Conservation (phyloP, 2,113 vertebrate genomes). For the Dascyllus trimaculatus region DNA sequence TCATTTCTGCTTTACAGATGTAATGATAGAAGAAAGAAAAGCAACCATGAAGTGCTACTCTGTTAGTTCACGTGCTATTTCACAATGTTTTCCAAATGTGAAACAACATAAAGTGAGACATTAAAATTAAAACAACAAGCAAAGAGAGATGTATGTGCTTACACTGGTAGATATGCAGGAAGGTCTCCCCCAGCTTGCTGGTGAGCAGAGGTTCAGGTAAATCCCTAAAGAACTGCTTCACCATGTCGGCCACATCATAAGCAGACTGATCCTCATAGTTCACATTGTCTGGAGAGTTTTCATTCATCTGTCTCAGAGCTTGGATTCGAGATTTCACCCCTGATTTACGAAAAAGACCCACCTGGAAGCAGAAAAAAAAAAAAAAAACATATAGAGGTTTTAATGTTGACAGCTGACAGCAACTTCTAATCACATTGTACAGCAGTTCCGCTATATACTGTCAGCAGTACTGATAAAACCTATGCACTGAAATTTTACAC, state of each 20-base stretch:
- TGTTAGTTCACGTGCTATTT: no score
- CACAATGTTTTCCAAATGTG: no score
- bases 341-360: conserved; percentile 97
- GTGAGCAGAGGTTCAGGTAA: conserved; percentile 96
- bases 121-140: no score
- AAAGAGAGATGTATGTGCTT: conserved; percentile 68
- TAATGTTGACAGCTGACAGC: neutral
- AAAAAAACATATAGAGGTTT: neutral
- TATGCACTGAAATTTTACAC: conserved; percentile 6
- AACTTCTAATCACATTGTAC: neutral
- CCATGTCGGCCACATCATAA: conserved; percentile 98
- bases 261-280: conserved; percentile 96
- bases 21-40: neutral
- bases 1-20: conserved; percentile 9
- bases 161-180: conserved; percentile 98
- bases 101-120: no score
- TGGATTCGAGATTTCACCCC: conserved; percentile 98
- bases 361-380: conserved; percentile 79
- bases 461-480: neutral
- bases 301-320: conserved; percentile 95
- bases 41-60: neutral
- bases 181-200: conserved; percentile 96
- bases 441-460: neutral
- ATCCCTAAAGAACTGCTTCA: conserved; percentile 98
- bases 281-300: conserved; percentile 92